phyloP scores from a whole-genome alignment of 92 coral and sea anemone species.

The Porites cylindrica region DNA sequence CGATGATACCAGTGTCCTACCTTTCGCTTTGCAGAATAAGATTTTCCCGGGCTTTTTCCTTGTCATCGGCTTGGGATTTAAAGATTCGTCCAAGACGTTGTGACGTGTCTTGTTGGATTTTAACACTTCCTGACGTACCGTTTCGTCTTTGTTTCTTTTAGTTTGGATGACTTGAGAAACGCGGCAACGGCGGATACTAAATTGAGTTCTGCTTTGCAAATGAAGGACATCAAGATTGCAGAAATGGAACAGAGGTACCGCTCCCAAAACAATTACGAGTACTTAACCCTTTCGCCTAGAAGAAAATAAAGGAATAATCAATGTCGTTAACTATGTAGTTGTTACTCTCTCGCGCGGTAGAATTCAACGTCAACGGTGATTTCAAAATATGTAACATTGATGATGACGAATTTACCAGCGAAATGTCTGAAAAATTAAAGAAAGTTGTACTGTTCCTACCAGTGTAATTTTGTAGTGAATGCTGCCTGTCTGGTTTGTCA shows the following conservation, averaged over 20 bases:
- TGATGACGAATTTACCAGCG: too few relatives aligned
- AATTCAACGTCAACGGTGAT: too few relatives aligned
- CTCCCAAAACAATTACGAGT: neutral
- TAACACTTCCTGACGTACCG: neutral
- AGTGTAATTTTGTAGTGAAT: too few relatives aligned
- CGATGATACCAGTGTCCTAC: too few relatives aligned
- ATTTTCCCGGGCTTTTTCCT: too few relatives aligned
- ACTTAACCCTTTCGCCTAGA: neutral
- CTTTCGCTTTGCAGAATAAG: too few relatives aligned
- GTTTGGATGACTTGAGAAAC: conserved; percentile 80
- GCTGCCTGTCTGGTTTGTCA: neutral
- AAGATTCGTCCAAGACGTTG: neutral
- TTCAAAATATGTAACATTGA: too few relatives aligned
- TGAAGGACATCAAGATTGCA: conserved; percentile 80
- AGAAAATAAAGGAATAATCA: neutral
- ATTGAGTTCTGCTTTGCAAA: conserved; percentile 65
- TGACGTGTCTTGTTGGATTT: neutral
- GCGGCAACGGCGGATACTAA: conserved; percentile 74
- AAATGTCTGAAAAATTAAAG: too few relatives aligned
- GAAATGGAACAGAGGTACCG: conserved; percentile 69
- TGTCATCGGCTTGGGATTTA: too few relatives aligned
- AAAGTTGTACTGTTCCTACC: too few relatives aligned
- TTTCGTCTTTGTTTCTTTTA: conserved; percentile 12
- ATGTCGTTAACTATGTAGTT: neutral
- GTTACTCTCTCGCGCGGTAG: too few relatives aligned